Evolutionary conservation across 2,888 invertebrate species (phyloP).

Genomic region (Therioaphis trifolii): DNA sequence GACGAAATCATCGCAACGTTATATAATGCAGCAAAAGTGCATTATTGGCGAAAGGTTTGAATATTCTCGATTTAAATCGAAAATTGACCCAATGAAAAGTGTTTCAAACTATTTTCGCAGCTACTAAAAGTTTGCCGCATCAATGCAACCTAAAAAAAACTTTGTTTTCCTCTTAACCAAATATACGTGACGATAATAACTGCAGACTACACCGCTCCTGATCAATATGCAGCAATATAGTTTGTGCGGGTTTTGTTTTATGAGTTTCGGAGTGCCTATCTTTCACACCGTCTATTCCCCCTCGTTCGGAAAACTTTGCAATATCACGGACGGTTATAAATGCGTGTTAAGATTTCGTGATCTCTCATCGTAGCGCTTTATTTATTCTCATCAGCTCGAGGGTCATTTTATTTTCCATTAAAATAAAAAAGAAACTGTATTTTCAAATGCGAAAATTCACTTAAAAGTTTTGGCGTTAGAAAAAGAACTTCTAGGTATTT

Average conservation of each 20-base stretch:
- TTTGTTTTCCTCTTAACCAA: background rate
- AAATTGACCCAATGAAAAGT: background rate
- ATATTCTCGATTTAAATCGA: background rate
- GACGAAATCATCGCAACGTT: too few relatives aligned
- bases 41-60: background rate
- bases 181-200: slow-evolving; percentile 39
- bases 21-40: too few relatives aligned
- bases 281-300: too few relatives aligned
- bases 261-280: background rate
- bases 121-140: slow-evolving; percentile 7
- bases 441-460: slow-evolving; percentile 28
- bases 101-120: background rate
- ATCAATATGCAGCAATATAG: too few relatives aligned
- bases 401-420: slow-evolving; percentile 26
- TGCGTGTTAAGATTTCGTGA: slow-evolving; percentile 29
- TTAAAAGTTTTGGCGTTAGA: slow-evolving; percentile 24
- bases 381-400: slow-evolving; percentile 31
- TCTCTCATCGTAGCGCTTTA: background rate
- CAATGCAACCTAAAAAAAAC: slow-evolving; percentile 11
- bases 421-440: slow-evolving; percentile 21
- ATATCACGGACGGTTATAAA: background rate
- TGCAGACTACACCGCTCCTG: background rate
- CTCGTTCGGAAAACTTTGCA: background rate
- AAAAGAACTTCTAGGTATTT: background rate
- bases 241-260: background rate